phyloP scores from a whole-genome alignment of 2,888 invertebrate genomes.

The Euplexia lucipara region DNA sequence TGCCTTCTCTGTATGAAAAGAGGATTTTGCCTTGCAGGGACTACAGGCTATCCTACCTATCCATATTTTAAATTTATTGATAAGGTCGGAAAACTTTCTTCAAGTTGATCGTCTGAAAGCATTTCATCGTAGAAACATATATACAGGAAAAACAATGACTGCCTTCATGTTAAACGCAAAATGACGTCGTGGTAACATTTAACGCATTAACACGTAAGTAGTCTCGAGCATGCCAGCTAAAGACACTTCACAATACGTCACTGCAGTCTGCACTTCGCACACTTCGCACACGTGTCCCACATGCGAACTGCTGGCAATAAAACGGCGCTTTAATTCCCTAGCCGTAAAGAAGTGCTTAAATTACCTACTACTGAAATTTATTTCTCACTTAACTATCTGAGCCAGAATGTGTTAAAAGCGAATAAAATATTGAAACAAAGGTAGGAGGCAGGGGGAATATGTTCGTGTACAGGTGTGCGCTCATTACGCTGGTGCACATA shows the following conservation, averaged over 20 bases:
- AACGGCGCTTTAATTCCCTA: conserved; percentile 35
- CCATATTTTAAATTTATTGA: too few species aligned
- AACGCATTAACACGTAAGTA: background rate
- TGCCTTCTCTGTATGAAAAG: too few species aligned
- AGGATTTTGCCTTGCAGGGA: too few species aligned
- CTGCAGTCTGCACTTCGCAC: background rate
- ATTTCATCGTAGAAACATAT: too few species aligned
- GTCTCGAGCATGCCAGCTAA: too few species aligned
- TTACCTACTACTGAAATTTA: conserved; percentile 50
- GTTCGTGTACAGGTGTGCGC: conserved; percentile 45
- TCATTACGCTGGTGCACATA: conserved; percentile 43
- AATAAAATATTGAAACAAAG: conserved; percentile 29
- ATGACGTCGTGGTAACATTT: background rate
- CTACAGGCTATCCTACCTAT: too few species aligned
- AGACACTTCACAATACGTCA: background rate
- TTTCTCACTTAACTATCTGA: conserved; percentile 45
- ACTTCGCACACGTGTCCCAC: conserved; percentile 5
- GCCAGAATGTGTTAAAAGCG: conserved; percentile 38
- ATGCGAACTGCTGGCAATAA: conserved; percentile 9
- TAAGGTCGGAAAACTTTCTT: too few species aligned
- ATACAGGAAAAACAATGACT: too few species aligned
- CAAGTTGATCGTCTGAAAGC: too few species aligned
- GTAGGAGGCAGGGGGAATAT: too few species aligned
- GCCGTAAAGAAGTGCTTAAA: conserved; percentile 39
- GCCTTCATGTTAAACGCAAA: too few species aligned